A percentile compares a stretch with the other conserved stretches of the same genome.
These are phyloP conservation scores for Drosophila robusta DNA, from an alignment of 2,888 invertebrate species.

Conservation along the genomic window DNA sequence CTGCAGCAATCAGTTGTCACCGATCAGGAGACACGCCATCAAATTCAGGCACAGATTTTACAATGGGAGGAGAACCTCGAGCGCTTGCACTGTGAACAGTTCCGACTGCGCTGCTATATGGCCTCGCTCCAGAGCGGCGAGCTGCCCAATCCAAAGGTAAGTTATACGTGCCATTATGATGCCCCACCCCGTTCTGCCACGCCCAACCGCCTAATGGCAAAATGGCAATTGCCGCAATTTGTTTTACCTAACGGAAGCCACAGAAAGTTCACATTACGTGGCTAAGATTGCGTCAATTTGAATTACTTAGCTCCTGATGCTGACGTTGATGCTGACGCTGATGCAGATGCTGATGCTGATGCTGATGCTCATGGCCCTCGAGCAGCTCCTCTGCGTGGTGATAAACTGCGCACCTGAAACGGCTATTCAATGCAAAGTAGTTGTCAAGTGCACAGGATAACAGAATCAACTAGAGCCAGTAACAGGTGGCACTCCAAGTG, in stretches of 20 bases:
- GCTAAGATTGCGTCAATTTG: conserved; percentile 61
- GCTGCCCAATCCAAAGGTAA: conserved; percentile 98
- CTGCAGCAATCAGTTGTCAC: conserved; percentile 98
- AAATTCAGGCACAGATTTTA: conserved; percentile 96
- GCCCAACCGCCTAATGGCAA: conserved; percentile 23
- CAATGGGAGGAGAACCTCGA: conserved; percentile 99
- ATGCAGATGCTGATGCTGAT: background rate
- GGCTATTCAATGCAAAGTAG: conserved; percentile 60
- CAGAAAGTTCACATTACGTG: conserved; percentile 55
- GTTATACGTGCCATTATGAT: conserved; percentile 50
- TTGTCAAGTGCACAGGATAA: conserved; percentile 52
- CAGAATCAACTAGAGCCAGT: conserved; percentile 29
- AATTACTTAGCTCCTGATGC: conserved; percentile 49
- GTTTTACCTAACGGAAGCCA: conserved; percentile 63
- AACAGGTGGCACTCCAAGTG: conserved; percentile 28
- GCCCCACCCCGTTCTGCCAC: background rate
- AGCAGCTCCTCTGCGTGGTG: conserved; percentile 21
- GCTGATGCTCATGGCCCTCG: conserved; percentile 6
- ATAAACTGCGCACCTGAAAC: conserved; percentile 53
- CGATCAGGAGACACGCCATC: conserved; percentile 95
- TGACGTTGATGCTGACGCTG: background rate
- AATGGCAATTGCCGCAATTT: conserved; percentile 73
- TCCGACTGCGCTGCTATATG: conserved; percentile 97
- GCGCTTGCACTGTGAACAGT: conserved; percentile 97
- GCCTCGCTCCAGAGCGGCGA: conserved; percentile 98